Evolutionary conservation across 2,888 invertebrate species (phyloP).

Genomic region (Mythimna albipuncta): DNA sequence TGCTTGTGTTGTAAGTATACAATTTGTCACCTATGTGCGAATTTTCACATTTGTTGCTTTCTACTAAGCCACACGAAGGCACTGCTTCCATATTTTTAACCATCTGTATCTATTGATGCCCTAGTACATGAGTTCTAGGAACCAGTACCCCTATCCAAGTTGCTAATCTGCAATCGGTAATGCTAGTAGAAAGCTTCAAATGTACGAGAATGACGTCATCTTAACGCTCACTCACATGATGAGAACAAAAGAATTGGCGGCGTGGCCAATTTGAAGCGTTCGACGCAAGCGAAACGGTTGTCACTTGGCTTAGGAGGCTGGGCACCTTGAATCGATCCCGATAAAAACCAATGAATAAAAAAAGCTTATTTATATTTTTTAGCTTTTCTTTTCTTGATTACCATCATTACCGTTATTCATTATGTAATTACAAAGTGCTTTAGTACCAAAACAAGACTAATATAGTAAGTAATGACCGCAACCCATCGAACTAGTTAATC

Average conservation of each 20-base stretch:
- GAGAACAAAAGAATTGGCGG: too few species aligned
- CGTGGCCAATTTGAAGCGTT: too few species aligned
- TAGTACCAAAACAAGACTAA: background rate
- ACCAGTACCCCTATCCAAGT: too few species aligned
- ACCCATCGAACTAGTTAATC: slow-evolving; percentile 22
- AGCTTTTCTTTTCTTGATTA: background rate
- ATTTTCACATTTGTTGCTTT: slow-evolving; percentile 25
- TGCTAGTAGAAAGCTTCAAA: too few species aligned
- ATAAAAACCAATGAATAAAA: background rate
- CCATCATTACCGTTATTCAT: background rate
- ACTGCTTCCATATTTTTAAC: background rate
- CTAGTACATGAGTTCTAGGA: background rate
- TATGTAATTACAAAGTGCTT: background rate
- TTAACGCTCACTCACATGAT: too few species aligned
- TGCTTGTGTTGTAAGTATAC: background rate
- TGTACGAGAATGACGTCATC: too few species aligned
- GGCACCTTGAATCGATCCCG: background rate
- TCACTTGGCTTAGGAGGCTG: too few species aligned
- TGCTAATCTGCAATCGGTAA: too few species aligned
- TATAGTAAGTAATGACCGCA: slow-evolving; percentile 12
- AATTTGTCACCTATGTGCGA: slow-evolving; percentile 34
- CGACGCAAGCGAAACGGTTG: too few species aligned
- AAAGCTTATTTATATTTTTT: background rate
- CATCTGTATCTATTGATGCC: background rate
- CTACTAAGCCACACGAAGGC: background rate